Conservation (phyloP, 2,888 invertebrate genomes). For the Epinotia ramella region DNA sequence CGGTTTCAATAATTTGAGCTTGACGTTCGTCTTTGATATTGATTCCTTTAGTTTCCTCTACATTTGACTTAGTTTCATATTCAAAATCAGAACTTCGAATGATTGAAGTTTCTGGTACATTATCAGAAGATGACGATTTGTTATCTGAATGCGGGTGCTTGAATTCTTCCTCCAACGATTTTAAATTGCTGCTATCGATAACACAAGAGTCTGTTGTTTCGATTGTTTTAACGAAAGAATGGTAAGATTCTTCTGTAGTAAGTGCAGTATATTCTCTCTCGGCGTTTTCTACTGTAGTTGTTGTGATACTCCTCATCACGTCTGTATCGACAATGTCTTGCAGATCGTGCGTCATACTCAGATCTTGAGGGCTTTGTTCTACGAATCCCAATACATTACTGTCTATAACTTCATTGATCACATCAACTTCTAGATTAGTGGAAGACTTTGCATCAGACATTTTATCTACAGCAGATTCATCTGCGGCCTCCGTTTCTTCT, state of each 20-base stretch:
- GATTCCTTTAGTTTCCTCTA: background rate
- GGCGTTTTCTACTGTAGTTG: background rate
- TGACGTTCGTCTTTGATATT: background rate
- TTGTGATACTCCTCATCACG: background rate
- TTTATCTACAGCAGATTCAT: conserved; percentile 53
- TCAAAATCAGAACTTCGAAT: background rate
- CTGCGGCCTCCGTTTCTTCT: conserved; percentile 62
- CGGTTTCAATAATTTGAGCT: conserved; percentile 3
- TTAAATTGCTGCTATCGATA: conserved; percentile 1
- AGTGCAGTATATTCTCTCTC: background rate
- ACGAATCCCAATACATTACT: background rate
- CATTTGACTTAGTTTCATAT: background rate
- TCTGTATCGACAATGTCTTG: background rate
- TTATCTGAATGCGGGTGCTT: background rate
- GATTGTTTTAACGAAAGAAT: background rate
- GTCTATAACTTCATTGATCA: conserved; percentile 27
- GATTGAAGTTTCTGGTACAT: background rate
- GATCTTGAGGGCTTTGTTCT: background rate
- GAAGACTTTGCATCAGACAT: conserved; percentile 63
- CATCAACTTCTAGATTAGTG: conserved; percentile 52
- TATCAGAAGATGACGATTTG: background rate
- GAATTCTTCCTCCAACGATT: background rate
- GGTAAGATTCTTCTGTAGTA: background rate
- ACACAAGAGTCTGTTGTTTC: background rate
- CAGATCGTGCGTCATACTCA: background rate